Conservation (phyloP, 2,797 vertebrate species). For the Carapus acus region DNA sequence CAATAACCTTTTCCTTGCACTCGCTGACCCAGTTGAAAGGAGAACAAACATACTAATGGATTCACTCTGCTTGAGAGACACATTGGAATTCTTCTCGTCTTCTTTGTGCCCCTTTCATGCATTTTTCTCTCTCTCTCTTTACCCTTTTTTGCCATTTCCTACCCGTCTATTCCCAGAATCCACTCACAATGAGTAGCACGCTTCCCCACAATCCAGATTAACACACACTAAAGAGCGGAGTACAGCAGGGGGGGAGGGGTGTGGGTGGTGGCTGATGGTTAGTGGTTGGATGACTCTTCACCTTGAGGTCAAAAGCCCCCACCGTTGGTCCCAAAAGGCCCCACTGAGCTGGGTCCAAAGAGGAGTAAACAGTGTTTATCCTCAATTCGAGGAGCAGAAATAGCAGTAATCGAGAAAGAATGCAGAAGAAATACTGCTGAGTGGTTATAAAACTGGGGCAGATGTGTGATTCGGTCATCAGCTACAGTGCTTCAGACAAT, state of each 20-base stretch:
- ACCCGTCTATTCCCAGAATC: constrained; percentile 49
- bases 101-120: constrained; percentile 48
- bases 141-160: constrained; percentile 30
- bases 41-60: constrained; percentile 64
- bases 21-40: constrained; percentile 62
- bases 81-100: constrained; percentile 48
- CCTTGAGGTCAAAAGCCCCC: constrained; percentile 46
- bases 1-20: constrained; percentile 35
- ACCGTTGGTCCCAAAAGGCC: constrained; percentile 20
- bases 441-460: constrained; percentile 8
- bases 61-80: constrained; percentile 53
- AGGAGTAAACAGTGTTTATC: constrained; percentile 21
- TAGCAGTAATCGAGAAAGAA: constrained; percentile 2
- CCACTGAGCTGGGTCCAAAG: constrained; percentile 9
- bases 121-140: constrained; percentile 44
- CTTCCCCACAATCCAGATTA: constrained; percentile 31
- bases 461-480: constrained; percentile 6
- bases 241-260: constrained; percentile 18
- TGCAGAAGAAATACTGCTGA: constrained; percentile 16
- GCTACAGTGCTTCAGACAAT: constrained; percentile 1
- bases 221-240: constrained; percentile 30
- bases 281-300: constrained; percentile 47
- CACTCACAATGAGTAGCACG: constrained; percentile 34
- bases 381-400: constrained; percentile 13
- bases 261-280: constrained; percentile 22